Base-by-base conservation (phyloP, 2,888 invertebrate species). In the Chloromyia formosa region DNA sequence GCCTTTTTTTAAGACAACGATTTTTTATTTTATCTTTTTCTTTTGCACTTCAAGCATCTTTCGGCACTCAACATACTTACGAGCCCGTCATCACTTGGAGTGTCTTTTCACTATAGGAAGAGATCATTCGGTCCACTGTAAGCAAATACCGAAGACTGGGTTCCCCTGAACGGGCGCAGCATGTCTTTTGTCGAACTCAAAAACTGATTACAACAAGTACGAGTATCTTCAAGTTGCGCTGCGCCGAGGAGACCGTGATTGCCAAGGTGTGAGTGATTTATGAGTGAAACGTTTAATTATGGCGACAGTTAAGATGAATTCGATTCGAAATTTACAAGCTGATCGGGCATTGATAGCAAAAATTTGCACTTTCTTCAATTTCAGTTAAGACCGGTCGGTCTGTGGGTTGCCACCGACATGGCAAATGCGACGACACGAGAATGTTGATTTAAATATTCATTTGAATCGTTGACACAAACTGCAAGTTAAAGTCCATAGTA, bases 221-320 rank as follows among this genome's bases (percentile, higher is more conserved):
- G 27, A 35, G 27, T 35, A 35, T 35, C 27, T 35, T 35, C n/a
- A n/a, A 7, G 27, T 35, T 35, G 27, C 27, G 7, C 27, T 35
- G 27, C 27, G 7, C 27, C 27, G 27, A 2, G 27, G 3, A 35
- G 27, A 35, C 2, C 27, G 27, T 7, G 27, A 40, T 53, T 27
- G 53, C 18, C 62, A 23, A 18, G 53, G n/a, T 56, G 27, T 35
- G 56, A 71, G 56, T 58, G 71, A 71, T 71, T 71, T 71, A 71
- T 71, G 71, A 71, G 56, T 71, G 56, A 71, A 71, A 56, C 71
- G 71, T 71, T 71, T 71, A 71, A 71, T 71, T 71, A 71, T 71
- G 56, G 71, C 71, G 71, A 71, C 71, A 71, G 71, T 71, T 71
- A 56, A 56, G 71, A 71, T 71, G 71, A 71, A 56, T 66, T 56